Evolutionary conservation across 1,140 invertebrate species (phyloP).

Genomic region (Leptinotarsa lineolata): DNA sequence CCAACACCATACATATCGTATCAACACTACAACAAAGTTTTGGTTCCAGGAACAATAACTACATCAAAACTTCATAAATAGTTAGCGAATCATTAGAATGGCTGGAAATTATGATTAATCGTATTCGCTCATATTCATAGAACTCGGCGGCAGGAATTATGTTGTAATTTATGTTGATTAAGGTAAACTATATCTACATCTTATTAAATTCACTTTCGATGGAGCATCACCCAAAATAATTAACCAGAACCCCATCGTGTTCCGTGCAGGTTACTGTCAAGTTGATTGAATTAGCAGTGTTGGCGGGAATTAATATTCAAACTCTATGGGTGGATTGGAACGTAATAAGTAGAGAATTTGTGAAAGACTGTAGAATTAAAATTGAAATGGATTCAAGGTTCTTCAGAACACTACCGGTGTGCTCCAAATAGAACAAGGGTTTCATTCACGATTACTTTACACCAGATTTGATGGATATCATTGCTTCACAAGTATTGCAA

Average conservation of each 20-base stretch:
- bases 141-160: neutral
- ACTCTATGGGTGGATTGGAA: neutral
- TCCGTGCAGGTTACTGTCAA: neutral
- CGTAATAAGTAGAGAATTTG: no score
- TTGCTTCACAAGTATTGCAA: no score
- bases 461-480: no score
- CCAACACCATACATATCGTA: neutral
- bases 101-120: neutral
- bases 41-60: neutral
- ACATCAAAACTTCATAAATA: neutral
- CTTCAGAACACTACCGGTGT: no score
- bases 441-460: no score
- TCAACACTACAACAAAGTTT: neutral
- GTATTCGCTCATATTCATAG: neutral
- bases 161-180: constrained; percentile 4
- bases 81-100: neutral
- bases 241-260: neutral
- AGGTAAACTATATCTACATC: constrained; percentile 5
- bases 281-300: neutral
- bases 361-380: no score
- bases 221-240: neutral
- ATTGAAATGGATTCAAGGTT: no score
- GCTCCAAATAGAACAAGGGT: no score
- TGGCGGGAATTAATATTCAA: neutral
- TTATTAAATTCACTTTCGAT: constrained; percentile 1